Evolutionary conservation across 2,888 invertebrate genomes (phyloP).

Genomic region (Pseudanteris insignis): DNA sequence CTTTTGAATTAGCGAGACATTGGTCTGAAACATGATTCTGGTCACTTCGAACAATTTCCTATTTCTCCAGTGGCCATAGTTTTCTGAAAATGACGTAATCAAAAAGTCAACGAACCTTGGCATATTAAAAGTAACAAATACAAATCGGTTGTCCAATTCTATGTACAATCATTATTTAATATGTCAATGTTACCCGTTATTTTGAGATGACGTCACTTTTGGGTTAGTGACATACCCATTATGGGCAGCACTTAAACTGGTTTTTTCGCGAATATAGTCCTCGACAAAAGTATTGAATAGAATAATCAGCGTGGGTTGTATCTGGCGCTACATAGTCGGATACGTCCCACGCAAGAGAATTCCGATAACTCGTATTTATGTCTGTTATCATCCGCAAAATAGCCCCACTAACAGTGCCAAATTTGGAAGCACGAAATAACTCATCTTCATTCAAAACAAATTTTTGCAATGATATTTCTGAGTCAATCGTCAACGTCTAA

Average conservation of each 20-base stretch:
- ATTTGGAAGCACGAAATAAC: constrained; percentile 36
- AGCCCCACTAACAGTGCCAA: constrained; percentile 41
- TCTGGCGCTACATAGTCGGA: constrained; percentile 17
- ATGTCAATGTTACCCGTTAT: too few relatives aligned
- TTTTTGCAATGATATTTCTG: too few relatives aligned
- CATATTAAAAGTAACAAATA: too few relatives aligned
- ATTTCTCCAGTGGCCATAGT: constrained; percentile 45
- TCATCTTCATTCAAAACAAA: too few relatives aligned
- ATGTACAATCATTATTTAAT: too few relatives aligned
- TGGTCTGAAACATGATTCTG: constrained; percentile 24
- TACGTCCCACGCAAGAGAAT: constrained; percentile 30
- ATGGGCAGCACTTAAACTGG: constrained; percentile 32
- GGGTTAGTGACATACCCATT: constrained; percentile 38
- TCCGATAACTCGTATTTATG: constrained; percentile 31
- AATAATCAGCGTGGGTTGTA: constrained; percentile 39
- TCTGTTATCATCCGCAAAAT: constrained; percentile 26
- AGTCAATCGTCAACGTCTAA: too few relatives aligned
- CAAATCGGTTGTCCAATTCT: too few relatives aligned
- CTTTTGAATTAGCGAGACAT: too few relatives aligned
- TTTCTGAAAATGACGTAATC: constrained; percentile 21
- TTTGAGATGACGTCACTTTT: constrained; percentile 28
- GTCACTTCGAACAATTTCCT: constrained; percentile 31
- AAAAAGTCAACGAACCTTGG: constrained; percentile 16
- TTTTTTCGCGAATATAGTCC: constrained; percentile 34
- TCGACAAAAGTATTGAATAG: constrained; percentile 34